Evolutionary conservation across 2,113 vertebrate genomes (phyloP).

Genomic region (Gavialis gangeticus): DNA sequence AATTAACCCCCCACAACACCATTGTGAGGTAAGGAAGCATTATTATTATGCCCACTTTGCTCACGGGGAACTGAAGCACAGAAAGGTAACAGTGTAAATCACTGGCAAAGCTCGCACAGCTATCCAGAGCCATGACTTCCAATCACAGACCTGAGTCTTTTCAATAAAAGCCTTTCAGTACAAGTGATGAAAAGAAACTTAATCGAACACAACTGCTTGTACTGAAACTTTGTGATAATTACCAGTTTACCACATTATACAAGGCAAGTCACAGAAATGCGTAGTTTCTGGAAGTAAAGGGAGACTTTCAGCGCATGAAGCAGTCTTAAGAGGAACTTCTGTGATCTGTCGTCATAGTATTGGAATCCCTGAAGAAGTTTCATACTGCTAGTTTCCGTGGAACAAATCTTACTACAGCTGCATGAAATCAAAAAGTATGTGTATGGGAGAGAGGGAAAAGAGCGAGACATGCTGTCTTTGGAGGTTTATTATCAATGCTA

Average conservation of each 20-base stretch:
- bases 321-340: not conserved
- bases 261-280: not conserved
- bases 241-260: not conserved
- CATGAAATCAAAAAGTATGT: not conserved
- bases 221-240: not conserved
- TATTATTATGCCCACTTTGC: not conserved
- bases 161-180: not conserved
- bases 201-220: not conserved
- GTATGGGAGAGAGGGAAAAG: not conserved
- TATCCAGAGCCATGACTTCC: not conserved
- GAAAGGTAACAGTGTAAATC: not conserved
- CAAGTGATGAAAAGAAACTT: fast-evolving
- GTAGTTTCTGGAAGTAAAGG: not conserved
- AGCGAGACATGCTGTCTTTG: not conserved
- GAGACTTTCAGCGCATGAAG: not conserved
- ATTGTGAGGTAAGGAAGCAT: fast-evolving
- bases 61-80: fast-evolving
- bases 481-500: not conserved
- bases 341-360: not conserved
- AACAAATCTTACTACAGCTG: not conserved
- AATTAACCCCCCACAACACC: not conserved
- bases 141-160: not conserved
- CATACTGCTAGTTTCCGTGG: not conserved
- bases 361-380: conserved; percentile 22
- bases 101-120: not conserved